A percentile compares a stretch with the other conserved stretches of the same genome.
Evolutionary conservation across 35 echinoderm and acorn worm species (phyloP).

Genomic region (Heliocidaris erythrogramma): DNA sequence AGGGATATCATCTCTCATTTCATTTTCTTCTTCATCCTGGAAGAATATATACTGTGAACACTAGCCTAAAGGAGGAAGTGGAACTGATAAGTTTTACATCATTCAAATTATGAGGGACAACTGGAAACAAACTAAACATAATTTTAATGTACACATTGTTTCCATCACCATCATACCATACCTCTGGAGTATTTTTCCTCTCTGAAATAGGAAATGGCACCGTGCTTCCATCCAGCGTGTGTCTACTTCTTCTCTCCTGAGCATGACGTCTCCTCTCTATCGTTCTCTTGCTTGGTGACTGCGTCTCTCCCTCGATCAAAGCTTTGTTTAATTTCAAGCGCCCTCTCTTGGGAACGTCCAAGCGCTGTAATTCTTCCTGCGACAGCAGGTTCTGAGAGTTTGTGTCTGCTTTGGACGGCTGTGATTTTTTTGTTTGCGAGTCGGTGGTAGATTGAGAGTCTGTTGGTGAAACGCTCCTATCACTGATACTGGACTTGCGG

Average conservation of each 20-base stretch:
- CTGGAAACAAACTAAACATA: not conserved
- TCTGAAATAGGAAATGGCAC: conserved; percentile 71
- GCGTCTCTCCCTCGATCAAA: conserved; percentile 72
- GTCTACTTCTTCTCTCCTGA: conserved; percentile 68
- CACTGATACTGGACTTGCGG: conserved; percentile 51
- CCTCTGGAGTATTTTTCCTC: conserved; percentile 46
- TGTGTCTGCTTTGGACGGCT: conserved; percentile 51
- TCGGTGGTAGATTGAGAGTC: conserved; percentile 30
- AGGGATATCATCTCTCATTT: too few relatives aligned
- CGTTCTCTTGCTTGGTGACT: conserved; percentile 87
- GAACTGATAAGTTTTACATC: not conserved
- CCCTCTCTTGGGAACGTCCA: conserved; percentile 69
- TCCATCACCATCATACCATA: not conserved
- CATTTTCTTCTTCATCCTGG: too few relatives aligned
- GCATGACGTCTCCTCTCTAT: conserved; percentile 83
- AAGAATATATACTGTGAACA: too few relatives aligned
- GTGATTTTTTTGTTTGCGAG: conserved; percentile 26
- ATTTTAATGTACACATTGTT: not conserved
- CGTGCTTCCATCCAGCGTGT: conserved; percentile 88
- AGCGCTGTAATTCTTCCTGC: conserved; percentile 60
- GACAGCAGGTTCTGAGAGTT: conserved; percentile 54
- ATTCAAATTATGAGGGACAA: not conserved
- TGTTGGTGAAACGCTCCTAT: conserved; percentile 30
- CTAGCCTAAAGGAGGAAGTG: too few relatives aligned
- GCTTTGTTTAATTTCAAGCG: conserved; percentile 57